Conservation (phyloP, 2,113 vertebrate genomes). For the Callithrix jacchus region DNA sequence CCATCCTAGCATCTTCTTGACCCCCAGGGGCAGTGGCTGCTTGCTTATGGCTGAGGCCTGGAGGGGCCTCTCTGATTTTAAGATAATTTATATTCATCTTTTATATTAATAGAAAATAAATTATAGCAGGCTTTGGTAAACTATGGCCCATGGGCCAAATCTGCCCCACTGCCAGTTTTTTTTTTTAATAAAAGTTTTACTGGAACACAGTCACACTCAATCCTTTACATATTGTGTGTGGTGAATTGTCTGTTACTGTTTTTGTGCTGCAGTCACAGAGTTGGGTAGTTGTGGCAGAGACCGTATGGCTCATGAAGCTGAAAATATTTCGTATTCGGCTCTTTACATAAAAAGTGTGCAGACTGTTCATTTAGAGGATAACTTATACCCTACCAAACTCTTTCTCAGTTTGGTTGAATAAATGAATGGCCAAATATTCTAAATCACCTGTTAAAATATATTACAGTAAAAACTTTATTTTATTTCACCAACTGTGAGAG, state of each 20-base stretch:
- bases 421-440: background rate
- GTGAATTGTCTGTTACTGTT: background rate
- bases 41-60: background rate
- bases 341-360: background rate
- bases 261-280: background rate
- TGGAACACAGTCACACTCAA: background rate
- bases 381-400: background rate
- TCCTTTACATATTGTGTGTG: background rate
- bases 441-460: background rate
- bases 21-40: background rate
- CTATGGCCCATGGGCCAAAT: background rate
- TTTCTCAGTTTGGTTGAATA: background rate
- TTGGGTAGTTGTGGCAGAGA: background rate
- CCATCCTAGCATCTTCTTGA: background rate
- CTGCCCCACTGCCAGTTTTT: background rate
- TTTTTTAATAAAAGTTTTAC: background rate
- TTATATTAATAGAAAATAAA: background rate
- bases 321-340: background rate
- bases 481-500: background rate
- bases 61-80: background rate
- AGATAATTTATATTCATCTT: background rate
- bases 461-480: background rate
- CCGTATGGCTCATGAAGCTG: background rate
- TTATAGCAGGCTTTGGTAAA: background rate
- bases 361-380: background rate